phyloP scores from a whole-genome alignment of 1,140 invertebrate species.

The Geopemphigus sp. region DNA sequence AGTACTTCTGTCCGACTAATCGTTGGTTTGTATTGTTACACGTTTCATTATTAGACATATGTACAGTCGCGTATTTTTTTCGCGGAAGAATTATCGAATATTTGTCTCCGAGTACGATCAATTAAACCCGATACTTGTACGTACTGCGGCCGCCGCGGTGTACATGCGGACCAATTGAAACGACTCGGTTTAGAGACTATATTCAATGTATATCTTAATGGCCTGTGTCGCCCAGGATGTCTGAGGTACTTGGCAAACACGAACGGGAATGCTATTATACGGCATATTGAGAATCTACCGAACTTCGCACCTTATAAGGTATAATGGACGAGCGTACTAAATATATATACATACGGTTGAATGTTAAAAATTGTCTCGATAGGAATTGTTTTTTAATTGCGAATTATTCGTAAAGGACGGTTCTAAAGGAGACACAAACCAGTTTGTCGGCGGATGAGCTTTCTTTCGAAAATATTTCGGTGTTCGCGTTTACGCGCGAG shows the following conservation, averaged over 20 bases:
- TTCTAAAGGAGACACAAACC: too few species aligned
- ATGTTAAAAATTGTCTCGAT: too few species aligned
- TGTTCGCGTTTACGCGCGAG: too few species aligned
- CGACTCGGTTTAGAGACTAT: background rate
- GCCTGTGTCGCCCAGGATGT: slow-evolving; percentile 4
- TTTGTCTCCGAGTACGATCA: slow-evolving; percentile 4
- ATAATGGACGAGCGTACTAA: too few species aligned
- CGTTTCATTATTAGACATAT: background rate
- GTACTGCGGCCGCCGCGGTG: too few species aligned
- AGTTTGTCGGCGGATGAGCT: too few species aligned
- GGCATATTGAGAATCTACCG: too few species aligned
- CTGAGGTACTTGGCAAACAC: background rate
- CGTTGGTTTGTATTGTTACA: slow-evolving; percentile 30
- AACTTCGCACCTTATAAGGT: slow-evolving; percentile 12
- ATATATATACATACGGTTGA: too few species aligned
- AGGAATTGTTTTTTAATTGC: too few species aligned
- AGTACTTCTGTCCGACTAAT: background rate
- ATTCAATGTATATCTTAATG: background rate
- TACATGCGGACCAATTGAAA: background rate
- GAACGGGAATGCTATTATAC: slow-evolving; percentile 13
- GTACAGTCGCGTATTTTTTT: background rate
- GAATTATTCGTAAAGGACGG: too few species aligned
- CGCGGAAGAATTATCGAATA: slow-evolving; percentile 9
- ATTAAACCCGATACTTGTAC: slow-evolving; percentile 3
- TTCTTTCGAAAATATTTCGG: too few species aligned